Percentiles rank a stretch among this genome's conserved stretches.
Conservation (phyloP, 2,113 vertebrate species). For the Macroglossus sobrinus region DNA sequence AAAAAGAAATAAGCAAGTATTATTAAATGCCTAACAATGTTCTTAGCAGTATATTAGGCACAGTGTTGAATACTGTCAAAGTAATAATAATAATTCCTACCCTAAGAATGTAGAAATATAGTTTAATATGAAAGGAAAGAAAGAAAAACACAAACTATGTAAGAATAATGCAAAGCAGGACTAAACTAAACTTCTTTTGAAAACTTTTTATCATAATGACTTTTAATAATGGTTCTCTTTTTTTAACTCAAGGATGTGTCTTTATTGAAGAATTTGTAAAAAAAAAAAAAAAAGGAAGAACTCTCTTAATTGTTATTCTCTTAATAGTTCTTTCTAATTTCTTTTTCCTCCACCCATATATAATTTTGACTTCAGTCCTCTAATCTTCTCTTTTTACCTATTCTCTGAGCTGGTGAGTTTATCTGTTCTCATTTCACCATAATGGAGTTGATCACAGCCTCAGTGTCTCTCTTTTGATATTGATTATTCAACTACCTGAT, state of each 20-base stretch:
- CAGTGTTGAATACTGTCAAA: background rate
- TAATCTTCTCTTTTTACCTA: background rate
- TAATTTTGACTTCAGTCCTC: background rate
- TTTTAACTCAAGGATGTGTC: slow-evolving; percentile 69
- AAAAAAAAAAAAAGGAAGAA: slow-evolving; percentile 44
- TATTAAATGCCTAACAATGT: background rate
- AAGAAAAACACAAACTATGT: background rate
- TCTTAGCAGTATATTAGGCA: background rate
- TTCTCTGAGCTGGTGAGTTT: background rate
- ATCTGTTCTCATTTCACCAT: background rate
- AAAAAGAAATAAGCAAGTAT: background rate
- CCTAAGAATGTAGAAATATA: background rate
- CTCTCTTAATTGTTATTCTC: slow-evolving; percentile 12
- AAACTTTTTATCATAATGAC: background rate
- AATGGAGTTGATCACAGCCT: background rate
- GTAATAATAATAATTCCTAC: background rate
- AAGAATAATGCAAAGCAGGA: background rate
- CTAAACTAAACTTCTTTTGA: background rate
- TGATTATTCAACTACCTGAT: background rate
- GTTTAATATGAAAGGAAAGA: background rate
- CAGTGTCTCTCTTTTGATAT: background rate
- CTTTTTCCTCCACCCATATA: background rate
- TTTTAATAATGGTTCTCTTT: background rate
- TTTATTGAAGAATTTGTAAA: slow-evolving; percentile 70
- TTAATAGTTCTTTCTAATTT: background rate